Conservation (phyloP, 2,113 vertebrate genomes). For the Syngnathoides biaculeatus region DNA sequence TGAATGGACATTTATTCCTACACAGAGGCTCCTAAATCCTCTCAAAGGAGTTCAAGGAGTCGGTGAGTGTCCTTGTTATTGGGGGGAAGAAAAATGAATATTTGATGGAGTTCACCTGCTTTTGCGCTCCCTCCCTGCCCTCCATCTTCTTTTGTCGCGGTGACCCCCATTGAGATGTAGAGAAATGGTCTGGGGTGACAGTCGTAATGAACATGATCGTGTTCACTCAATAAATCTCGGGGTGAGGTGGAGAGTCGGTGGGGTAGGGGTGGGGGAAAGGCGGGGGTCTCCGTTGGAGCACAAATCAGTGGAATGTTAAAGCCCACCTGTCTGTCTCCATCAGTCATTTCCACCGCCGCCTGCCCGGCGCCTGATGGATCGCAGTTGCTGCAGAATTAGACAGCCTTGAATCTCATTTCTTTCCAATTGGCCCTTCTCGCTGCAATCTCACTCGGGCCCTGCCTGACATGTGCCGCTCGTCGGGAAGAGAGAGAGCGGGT, state of each 20-base stretch:
- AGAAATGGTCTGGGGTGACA: slow-evolving; percentile 98
- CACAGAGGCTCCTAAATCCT: too few species aligned
- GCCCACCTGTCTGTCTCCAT: slow-evolving; percentile 99
- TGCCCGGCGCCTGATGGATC: slow-evolving; percentile 98
- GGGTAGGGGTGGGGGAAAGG: background rate
- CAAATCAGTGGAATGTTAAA: slow-evolving; percentile 99
- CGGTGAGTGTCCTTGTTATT: background rate
- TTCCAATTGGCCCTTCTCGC: slow-evolving; percentile 91
- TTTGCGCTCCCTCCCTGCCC: slow-evolving; percentile 68
- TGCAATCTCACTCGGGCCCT: slow-evolving; percentile 92
- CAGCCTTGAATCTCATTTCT: slow-evolving; percentile 99
- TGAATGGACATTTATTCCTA: background rate
- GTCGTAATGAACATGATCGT: slow-evolving; percentile 99
- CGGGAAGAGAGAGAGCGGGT: slow-evolving; percentile 11
- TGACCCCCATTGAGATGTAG: slow-evolving; percentile 97
- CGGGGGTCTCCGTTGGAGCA: slow-evolving; percentile 84
- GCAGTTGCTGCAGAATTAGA: slow-evolving; percentile 99
- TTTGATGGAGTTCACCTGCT: slow-evolving; percentile 20
- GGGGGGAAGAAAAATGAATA: background rate
- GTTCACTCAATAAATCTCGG: slow-evolving; percentile 99
- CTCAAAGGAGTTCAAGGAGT: background rate
- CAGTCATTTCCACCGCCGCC: slow-evolving; percentile 99
- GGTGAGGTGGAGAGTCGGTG: slow-evolving; percentile 73
- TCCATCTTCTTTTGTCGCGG: slow-evolving; percentile 84
- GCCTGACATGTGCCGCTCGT: slow-evolving; percentile 86